Conservation (phyloP, 2,888 invertebrate genomes). For the Brenthis daphne region DNA sequence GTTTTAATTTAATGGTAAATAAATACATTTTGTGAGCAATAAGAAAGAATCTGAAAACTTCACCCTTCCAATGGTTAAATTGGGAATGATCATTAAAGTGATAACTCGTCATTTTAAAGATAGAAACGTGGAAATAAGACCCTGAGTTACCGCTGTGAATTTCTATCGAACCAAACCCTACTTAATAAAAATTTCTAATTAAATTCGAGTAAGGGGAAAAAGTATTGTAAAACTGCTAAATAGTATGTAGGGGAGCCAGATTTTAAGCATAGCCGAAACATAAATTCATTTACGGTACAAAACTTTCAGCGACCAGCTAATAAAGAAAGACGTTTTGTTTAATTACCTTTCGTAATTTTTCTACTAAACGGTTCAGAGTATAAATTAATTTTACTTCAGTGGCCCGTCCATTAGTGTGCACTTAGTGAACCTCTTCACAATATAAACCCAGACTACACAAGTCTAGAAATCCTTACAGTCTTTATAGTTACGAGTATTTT, state of each 20-base stretch:
- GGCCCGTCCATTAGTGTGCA: constrained; percentile 57
- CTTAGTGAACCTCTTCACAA: constrained; percentile 59
- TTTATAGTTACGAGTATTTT: constrained; percentile 11
- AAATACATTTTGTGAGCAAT: no score
- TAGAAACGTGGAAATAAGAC: no score
- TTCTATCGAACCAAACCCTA: no score
- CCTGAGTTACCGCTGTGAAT: no score
- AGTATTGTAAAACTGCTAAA: background rate
- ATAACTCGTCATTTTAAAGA: no score
- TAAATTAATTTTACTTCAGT: constrained; percentile 73
- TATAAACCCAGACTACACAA: constrained; percentile 27
- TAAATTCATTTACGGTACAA: constrained; percentile 70
- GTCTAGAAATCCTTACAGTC: constrained; percentile 19
- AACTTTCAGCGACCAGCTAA: constrained; percentile 64
- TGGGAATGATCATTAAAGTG: no score
- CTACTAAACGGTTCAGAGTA: constrained; percentile 64
- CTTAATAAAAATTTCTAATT: no score
- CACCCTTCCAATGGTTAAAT: no score
- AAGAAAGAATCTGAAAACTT: no score
- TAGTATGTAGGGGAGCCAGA: background rate
- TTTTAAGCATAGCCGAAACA: constrained; percentile 44
- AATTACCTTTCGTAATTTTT: constrained; percentile 79
- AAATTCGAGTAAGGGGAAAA: constrained; percentile 40
- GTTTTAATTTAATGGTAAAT: no score
- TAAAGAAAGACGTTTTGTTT: constrained; percentile 76